Conservation (phyloP, 2,113 vertebrate genomes). For the Seriola dumerili region DNA sequence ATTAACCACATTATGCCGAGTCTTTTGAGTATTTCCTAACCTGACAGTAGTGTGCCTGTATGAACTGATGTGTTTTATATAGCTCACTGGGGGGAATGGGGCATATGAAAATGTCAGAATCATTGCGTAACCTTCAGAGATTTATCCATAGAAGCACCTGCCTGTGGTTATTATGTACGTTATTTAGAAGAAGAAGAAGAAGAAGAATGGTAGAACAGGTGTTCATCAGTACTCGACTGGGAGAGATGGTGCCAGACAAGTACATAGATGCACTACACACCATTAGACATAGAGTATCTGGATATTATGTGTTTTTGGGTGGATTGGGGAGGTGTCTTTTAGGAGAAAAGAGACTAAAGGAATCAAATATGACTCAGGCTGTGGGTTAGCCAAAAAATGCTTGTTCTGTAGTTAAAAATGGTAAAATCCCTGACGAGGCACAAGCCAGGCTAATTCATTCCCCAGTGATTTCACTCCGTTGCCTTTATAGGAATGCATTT, state of each 20-base stretch:
- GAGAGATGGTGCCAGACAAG: conserved; percentile 2
- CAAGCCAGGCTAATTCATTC: conserved; percentile 6
- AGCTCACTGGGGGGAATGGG: not conserved
- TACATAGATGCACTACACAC: not conserved
- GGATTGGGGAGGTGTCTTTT: not conserved
- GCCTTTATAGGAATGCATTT: conserved; percentile 36
- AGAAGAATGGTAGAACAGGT: conserved; percentile 23
- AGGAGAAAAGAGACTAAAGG: not conserved
- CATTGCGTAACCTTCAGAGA: conserved; percentile 2
- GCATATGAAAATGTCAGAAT: conserved; percentile 10
- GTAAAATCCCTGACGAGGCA: not conserved
- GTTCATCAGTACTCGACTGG: conserved; percentile 18
- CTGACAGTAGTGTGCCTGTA: not conserved
- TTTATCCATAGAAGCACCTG: conserved; percentile 29
- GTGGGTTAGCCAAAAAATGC: not conserved
- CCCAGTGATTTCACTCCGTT: conserved; percentile 30
- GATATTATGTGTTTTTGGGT: not conserved
- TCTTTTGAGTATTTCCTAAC: not conserved
- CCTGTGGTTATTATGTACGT: not conserved
- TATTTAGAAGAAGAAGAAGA: conserved; percentile 12
- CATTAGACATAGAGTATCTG: not conserved
- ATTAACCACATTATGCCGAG: not conserved
- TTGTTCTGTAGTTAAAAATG: conserved; percentile 4
- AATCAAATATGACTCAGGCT: not conserved
- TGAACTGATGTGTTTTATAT: not conserved